Base-by-base conservation (phyloP, 2,888 invertebrate genomes). In the Empis stercorea region DNA sequence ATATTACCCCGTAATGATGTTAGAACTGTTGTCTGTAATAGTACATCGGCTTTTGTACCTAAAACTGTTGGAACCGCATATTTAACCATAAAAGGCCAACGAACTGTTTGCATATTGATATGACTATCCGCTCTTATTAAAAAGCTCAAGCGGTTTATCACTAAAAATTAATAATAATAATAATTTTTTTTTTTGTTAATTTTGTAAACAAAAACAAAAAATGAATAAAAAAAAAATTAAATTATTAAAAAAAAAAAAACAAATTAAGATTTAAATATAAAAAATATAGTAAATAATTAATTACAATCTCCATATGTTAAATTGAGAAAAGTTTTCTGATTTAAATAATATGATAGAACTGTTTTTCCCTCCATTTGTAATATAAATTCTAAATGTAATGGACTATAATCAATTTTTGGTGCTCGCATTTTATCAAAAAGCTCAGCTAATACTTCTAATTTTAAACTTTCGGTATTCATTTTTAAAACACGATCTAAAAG, bases 1-100 rank as follows among this genome's bases (percentile, higher is more conserved):
- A 84, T 73, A 52, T 82, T 83, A 1, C 84, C 84, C 49, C 84
- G 70, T 17, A 83, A 71, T 0, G 83, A 83, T 0, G 80, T 76
- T 39, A 84, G 71, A 0, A 69, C 65, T 3, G 70, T 69, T 4
- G 65, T 68, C 55, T 69, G 66, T 61, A 75, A 45, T 60, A 73
- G 49, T 59, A 72, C 41, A 73, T 76, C 17, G 70, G 76, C 55
- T 72, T 64, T 55, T 6, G 68, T 79, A 42, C 81, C 84, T 63
- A 77, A 56, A 53, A 76, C 76, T 2, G 76, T 76, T n/a, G 73
- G 73, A 51, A 73, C 73, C 3, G 71, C 60, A 30, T 72, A 73
- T 55, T 73, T 73, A 51, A 73, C 71, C 55, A 71, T 72, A 43
- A 76, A 65, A 1, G 76, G 76, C 58, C 76, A 72, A 44, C 74